Conservation (phyloP, 2,797 vertebrate species). For the Eptatretus atami region DNA sequence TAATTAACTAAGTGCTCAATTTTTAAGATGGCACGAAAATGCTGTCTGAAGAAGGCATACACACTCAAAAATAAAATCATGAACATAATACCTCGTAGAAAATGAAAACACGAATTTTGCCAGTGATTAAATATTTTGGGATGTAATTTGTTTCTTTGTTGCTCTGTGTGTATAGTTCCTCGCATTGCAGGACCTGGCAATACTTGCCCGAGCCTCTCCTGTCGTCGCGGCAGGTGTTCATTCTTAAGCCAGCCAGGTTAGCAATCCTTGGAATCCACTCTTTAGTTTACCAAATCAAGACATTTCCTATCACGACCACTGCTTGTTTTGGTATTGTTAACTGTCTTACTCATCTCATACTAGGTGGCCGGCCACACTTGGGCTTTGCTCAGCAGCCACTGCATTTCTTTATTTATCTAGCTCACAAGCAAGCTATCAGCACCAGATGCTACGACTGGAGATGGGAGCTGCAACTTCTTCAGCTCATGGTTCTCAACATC, state of each 20-base stretch:
- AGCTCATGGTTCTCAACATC: no score
- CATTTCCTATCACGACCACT: no score
- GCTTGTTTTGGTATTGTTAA: no score
- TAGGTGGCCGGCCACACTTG: constrained; percentile 83
- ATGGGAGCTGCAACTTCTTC: no score
- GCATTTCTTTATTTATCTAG: constrained; percentile 36
- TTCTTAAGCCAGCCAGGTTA: constrained; percentile 80
- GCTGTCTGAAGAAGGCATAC: no score
- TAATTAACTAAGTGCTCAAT: no score
- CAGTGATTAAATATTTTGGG: not conserved
- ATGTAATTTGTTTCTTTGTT: not conserved
- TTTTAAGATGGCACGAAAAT: no score
- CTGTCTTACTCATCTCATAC: no score
- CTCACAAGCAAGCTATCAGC: constrained; percentile 45
- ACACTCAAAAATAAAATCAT: no score
- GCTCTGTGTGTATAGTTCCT: constrained; percentile 33
- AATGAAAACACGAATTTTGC: not conserved
- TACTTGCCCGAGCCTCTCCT: constrained; percentile 54
- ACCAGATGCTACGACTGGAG: constrained; percentile 22
- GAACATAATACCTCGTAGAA: no score
- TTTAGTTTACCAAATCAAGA: not conserved
- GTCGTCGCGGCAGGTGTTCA: constrained; percentile 58
- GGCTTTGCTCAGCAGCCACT: constrained; percentile 52
- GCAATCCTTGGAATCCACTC: not conserved
- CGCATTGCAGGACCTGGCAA: constrained; percentile 63